Percentiles rank a stretch among this genome's conserved stretches.
phyloP scores from a whole-genome alignment of 2,888 invertebrate species.

The Ommatoiulus sabulosus region DNA sequence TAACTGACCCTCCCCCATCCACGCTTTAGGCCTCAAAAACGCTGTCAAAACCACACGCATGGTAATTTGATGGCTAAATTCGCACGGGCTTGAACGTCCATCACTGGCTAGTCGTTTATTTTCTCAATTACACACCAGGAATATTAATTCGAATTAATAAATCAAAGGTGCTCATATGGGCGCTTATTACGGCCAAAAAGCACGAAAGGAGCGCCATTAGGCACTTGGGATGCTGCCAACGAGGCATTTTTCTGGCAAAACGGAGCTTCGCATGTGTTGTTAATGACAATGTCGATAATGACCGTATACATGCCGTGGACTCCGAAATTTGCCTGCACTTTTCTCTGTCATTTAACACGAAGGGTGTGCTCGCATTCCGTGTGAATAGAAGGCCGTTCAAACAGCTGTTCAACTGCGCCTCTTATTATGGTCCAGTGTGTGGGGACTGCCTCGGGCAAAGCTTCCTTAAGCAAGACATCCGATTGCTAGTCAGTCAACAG shows the following conservation, averaged over 20 bases:
- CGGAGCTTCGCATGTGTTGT: background rate
- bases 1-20: background rate
- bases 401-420: slow-evolving; percentile 17
- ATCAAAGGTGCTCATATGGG: slow-evolving; percentile 35
- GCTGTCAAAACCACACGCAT: slow-evolving; percentile 17
- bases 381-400: background rate
- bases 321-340: slow-evolving; percentile 29
- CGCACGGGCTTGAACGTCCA: background rate
- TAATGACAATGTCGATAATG: slow-evolving; percentile 47
- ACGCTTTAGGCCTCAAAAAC: background rate
- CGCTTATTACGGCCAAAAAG: slow-evolving; percentile 7
- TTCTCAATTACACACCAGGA: slow-evolving; percentile 44
- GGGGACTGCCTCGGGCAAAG: background rate
- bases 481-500: slow-evolving; percentile 5
- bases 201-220: slow-evolving; percentile 37
- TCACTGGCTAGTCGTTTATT: slow-evolving; percentile 5
- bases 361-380: slow-evolving; percentile 22
- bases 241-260: slow-evolving; percentile 36
- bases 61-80: slow-evolving; percentile 32
- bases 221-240: background rate
- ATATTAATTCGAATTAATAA: slow-evolving; percentile 47
- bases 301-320: slow-evolving; percentile 41
- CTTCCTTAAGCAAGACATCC: background rate
- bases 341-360: slow-evolving; percentile 41
- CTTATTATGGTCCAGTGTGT: background rate